Percentiles rank a stretch among this genome's conserved stretches.
Evolutionary conservation across 2,888 invertebrate genomes (phyloP).

Genomic region (Netelia melanura): DNA sequence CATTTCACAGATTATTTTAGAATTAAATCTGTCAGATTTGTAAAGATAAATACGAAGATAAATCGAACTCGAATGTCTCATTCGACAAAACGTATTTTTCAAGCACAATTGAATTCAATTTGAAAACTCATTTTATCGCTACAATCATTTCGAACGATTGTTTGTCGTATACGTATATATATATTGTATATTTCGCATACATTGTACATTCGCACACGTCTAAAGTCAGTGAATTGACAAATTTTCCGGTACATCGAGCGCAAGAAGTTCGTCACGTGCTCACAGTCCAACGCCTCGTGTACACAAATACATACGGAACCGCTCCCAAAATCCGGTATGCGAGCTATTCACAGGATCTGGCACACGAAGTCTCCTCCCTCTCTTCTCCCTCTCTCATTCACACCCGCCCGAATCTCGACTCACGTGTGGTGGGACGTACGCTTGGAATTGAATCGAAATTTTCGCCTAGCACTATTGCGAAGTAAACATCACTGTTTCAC

Average conservation of each 20-base stretch:
- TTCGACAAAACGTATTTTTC: too few species aligned
- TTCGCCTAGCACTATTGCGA: conserved; percentile 76
- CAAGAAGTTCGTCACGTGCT: background rate
- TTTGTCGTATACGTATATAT: too few species aligned
- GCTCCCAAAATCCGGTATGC: conserved; percentile 24
- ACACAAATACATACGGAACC: conserved; percentile 1
- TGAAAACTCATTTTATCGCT: too few species aligned
- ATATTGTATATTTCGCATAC: too few species aligned
- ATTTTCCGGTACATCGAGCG: background rate
- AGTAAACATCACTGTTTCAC: conserved; percentile 77
- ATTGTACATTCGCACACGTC: too few species aligned
- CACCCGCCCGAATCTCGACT: conserved; percentile 8
- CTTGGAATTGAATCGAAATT: conserved; percentile 80
- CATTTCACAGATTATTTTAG: too few species aligned
- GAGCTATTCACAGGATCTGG: conserved; percentile 44
- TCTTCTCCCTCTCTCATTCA: background rate
- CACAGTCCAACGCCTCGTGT: background rate
- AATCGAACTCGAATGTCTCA: too few species aligned
- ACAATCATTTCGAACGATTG: too few species aligned
- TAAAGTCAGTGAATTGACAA: background rate
- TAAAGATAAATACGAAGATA: too few species aligned
- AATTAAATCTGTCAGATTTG: too few species aligned
- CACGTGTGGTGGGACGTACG: conserved; percentile 39
- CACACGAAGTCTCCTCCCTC: conserved; percentile 10
- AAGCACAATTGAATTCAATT: too few species aligned